A percentile compares a stretch with the other conserved stretches of the same genome.
These are phyloP conservation scores for Pentalonia nigronervosa DNA, from an alignment of 1,140 invertebrate genomes.

Conservation along the genomic window DNA sequence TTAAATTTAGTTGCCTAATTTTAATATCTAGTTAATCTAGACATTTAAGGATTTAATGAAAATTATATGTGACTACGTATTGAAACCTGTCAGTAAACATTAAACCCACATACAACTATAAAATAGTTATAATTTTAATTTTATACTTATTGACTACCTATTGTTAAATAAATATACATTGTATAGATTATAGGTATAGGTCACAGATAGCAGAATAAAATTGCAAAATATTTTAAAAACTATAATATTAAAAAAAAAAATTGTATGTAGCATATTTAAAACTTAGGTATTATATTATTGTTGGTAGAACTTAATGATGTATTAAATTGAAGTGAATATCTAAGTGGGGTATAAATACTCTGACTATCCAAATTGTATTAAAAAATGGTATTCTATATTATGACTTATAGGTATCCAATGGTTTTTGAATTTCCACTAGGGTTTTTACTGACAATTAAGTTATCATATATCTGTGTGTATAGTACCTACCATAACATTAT, in stretches of 20 bases:
- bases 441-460: too few species aligned
- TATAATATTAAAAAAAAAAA: too few species aligned
- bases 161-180: neutral
- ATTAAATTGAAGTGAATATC: too few species aligned
- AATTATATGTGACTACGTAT: neutral
- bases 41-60: neutral
- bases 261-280: too few species aligned
- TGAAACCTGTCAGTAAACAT: neutral
- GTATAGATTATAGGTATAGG: too few species aligned
- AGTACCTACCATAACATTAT: too few species aligned
- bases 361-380: neutral
- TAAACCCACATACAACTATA: neutral
- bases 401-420: neutral
- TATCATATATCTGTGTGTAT: too few species aligned
- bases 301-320: too few species aligned
- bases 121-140: neutral
- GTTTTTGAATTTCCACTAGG: neutral
- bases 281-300: too few species aligned
- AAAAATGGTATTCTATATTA: neutral
- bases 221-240: too few species aligned
- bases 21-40: neutral
- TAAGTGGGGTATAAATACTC: too few species aligned
- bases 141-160: neutral
- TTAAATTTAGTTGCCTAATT: neutral
- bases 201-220: too few species aligned